Evolutionary conservation across 2,113 vertebrate species (phyloP).

Genomic region (Zosterops hypoxanthus): DNA sequence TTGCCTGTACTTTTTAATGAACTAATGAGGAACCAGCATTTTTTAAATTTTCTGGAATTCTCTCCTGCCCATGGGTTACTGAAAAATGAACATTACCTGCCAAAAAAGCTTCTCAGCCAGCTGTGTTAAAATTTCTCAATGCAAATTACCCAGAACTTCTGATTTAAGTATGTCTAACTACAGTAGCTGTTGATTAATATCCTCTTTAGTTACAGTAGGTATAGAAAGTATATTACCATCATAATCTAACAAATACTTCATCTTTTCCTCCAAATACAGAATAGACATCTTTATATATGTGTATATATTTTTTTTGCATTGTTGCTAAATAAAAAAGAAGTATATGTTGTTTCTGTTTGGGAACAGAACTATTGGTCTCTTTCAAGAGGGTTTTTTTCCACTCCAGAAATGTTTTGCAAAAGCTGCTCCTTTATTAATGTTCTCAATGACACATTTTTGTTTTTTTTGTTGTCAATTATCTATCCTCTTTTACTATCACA

Average conservation of each 20-base stretch:
- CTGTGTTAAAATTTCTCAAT: slow-evolving; percentile 41
- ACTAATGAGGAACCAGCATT: not conserved
- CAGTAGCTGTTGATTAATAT: slow-evolving; percentile 62
- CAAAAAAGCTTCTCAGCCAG: slow-evolving; percentile 4
- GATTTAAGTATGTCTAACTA: slow-evolving; percentile 58
- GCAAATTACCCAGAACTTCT: slow-evolving; percentile 67
- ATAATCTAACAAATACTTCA: slow-evolving; percentile 25
- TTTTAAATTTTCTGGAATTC: not conserved
- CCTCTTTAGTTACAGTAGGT: slow-evolving; percentile 60
- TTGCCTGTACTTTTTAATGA: not conserved
- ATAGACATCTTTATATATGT: not conserved
- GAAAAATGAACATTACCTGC: slow-evolving; percentile 18
- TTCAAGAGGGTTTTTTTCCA: not conserved
- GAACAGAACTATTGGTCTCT: not conserved
- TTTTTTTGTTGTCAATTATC: slow-evolving; percentile 11
- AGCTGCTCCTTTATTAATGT: not conserved
- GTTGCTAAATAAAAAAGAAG: not conserved
- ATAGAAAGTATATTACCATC: slow-evolving; percentile 43
- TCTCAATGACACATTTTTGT: not conserved
- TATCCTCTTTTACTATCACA: not conserved
- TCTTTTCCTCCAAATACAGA: not conserved
- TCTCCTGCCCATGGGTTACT: not conserved
- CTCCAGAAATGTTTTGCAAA: not conserved
- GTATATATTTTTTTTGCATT: not conserved
- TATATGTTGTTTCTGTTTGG: not conserved